Percentiles rank a stretch among this genome's conserved stretches.
phyloP scores from a whole-genome alignment of 1,140 invertebrate species.

The Venturia canescens region DNA sequence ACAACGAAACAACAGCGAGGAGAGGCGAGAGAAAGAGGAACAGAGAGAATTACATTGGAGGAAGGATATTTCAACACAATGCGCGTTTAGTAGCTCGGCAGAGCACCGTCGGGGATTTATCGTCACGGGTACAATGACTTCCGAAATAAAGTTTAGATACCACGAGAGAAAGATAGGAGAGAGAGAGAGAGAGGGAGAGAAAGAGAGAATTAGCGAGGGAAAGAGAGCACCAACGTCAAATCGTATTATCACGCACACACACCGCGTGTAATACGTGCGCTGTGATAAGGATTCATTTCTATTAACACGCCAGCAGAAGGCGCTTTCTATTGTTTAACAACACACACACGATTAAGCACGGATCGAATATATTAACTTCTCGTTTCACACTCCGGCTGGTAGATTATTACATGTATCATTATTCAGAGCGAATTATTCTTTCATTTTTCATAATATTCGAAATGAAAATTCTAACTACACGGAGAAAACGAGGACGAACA shows the following conservation, averaged over 20 bases:
- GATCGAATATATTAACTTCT: conserved; percentile 20
- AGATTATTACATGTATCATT: not conserved
- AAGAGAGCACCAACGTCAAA: conserved; percentile 10
- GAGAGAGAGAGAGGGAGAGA: too few relatives aligned
- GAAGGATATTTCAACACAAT: conserved; percentile 50
- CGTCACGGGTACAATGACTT: conserved; percentile 52
- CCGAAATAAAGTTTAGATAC: conserved; percentile 51
- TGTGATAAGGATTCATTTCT: conserved; percentile 24
- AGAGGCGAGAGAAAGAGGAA: not conserved
- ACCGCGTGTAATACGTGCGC: not conserved
- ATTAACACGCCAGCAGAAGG: not conserved
- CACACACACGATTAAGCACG: not conserved
- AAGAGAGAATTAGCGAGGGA: not conserved
- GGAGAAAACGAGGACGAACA: too few relatives aligned
- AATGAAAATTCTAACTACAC: too few relatives aligned
- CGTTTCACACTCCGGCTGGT: not conserved
- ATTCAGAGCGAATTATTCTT: too few relatives aligned
- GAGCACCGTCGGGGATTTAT: conserved; percentile 49
- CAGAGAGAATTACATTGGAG: not conserved
- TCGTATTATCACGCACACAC: conserved; percentile 35
- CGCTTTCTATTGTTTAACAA: conserved; percentile 27
- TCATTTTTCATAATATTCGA: too few relatives aligned
- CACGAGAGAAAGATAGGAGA: conserved; percentile 3
- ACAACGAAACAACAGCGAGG: not conserved
- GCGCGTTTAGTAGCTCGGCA: conserved; percentile 45